Evolutionary conservation across 1,140 invertebrate species (phyloP).

Genomic region (Zaprionus vittiger): DNA sequence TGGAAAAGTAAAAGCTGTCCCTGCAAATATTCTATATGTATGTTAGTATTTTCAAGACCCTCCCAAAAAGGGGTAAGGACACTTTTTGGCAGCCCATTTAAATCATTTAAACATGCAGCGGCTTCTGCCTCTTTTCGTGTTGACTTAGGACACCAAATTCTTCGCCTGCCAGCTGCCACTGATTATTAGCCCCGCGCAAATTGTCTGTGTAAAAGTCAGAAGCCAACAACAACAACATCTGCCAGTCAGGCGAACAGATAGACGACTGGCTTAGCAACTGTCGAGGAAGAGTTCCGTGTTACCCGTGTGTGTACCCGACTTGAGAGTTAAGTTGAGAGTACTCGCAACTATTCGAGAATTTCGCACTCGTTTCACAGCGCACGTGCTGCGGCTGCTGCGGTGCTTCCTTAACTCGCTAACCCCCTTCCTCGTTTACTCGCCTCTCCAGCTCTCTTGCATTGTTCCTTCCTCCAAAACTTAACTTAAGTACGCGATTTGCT

Average conservation of each 20-base stretch:
- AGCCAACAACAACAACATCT: constrained; percentile 34
- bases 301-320: background rate
- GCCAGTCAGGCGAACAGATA: constrained; percentile 30
- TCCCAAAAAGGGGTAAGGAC: constrained; percentile 48
- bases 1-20: constrained; percentile 74
- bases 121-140: constrained; percentile 33
- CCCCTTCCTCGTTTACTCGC: background rate
- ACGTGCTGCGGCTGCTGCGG: constrained; percentile 44
- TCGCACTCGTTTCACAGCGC: constrained; percentile 61
- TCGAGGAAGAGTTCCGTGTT: constrained; percentile 17
- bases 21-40: constrained; percentile 25
- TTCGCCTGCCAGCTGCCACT: constrained; percentile 30
- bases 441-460: background rate
- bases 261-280: constrained; percentile 31
- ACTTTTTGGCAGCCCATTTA: constrained; percentile 23
- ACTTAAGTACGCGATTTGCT: constrained; percentile 62
- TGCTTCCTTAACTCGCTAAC: background rate
- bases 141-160: constrained; percentile 66
- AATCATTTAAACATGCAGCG: constrained; percentile 62
- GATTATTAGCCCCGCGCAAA: constrained; percentile 60
- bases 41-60: constrained; percentile 16
- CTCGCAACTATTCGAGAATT: constrained; percentile 67
- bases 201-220: constrained; percentile 44
- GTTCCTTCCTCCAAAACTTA: background rate
- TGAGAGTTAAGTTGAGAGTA: constrained; percentile 19